Evolutionary conservation across 2,113 vertebrate genomes (phyloP).

Genomic region (Scomber japonicus): DNA sequence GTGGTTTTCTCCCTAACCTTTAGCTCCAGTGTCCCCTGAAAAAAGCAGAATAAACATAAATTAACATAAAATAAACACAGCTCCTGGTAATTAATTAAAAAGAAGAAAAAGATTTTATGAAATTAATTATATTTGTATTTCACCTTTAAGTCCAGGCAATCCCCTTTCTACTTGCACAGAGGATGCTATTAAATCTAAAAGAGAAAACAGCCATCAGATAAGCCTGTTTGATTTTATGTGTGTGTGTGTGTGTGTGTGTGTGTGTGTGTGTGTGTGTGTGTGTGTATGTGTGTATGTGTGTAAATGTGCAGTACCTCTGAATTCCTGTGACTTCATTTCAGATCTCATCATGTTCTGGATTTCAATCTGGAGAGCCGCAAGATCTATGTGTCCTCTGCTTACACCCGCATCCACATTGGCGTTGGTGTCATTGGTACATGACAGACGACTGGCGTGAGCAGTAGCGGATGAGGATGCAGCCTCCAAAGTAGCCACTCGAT

Average conservation of each 20-base stretch:
- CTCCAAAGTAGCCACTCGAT: conserved; percentile 88
- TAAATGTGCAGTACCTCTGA: conserved; percentile 74
- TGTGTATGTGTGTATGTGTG: background rate
- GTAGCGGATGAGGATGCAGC: conserved; percentile 13
- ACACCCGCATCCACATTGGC: conserved; percentile 9
- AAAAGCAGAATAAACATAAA: background rate
- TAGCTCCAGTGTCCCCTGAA: conserved; percentile 76
- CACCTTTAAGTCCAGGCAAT: conserved; percentile 91
- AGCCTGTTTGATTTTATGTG: background rate
- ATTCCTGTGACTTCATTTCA: conserved; percentile 80
- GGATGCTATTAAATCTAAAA: conserved; percentile 75
- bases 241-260: background rate
- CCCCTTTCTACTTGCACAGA: conserved; percentile 86
- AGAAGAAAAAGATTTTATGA: background rate
- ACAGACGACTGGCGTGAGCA: conserved; percentile 42
- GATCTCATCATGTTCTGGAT: conserved; percentile 69
- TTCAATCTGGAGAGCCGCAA: conserved; percentile 38
- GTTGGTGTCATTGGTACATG: conserved; percentile 46
- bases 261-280: background rate
- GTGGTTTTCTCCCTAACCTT: conserved; percentile 56
- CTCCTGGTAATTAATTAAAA: background rate
- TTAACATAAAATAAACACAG: background rate
- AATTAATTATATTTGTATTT: background rate
- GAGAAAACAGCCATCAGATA: conserved; percentile 19
- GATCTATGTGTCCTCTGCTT: conserved; percentile 30